These are phyloP conservation scores for Nematopogon swammerdamellus DNA, from an alignment of 2,888 invertebrate genomes.

Conservation along the genomic window DNA sequence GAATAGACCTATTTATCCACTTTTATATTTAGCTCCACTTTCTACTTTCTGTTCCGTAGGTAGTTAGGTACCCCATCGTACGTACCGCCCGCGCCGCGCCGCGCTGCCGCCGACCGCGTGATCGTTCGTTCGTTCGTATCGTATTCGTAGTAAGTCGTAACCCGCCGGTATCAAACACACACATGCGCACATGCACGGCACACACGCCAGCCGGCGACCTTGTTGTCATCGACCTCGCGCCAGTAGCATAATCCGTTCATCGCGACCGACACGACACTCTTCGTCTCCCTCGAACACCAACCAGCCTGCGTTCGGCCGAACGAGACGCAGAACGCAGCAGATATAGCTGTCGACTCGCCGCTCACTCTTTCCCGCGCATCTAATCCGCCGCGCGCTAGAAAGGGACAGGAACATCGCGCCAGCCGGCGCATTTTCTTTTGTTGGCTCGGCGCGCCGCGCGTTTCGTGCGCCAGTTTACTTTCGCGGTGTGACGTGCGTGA, in stretches of 20 bases:
- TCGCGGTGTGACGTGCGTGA: too few species aligned
- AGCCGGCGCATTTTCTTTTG: not conserved
- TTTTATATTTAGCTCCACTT: too few species aligned
- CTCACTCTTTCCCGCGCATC: too few species aligned
- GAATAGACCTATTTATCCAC: too few species aligned
- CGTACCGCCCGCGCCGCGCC: too few species aligned
- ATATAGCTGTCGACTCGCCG: not conserved
- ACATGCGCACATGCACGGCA: not conserved
- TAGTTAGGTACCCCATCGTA: too few species aligned
- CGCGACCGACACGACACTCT: not conserved
- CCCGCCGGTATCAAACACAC: not conserved
- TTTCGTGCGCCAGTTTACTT: not conserved
- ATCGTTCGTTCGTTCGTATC: too few species aligned
- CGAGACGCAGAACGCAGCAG: not conserved
- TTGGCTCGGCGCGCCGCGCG: not conserved
- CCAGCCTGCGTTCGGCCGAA: not conserved
- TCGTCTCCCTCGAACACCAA: not conserved
- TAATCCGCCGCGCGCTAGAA: not conserved
- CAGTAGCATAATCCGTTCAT: not conserved
- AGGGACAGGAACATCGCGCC: not conserved
- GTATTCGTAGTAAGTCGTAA: too few species aligned
- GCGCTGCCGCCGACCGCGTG: too few species aligned
- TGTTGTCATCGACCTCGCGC: not conserved
- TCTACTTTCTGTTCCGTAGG: too few species aligned
- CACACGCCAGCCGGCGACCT: not conserved